Conservation (phyloP, 2,888 invertebrate genomes). For the Drepanosiphum platanoidis region DNA sequence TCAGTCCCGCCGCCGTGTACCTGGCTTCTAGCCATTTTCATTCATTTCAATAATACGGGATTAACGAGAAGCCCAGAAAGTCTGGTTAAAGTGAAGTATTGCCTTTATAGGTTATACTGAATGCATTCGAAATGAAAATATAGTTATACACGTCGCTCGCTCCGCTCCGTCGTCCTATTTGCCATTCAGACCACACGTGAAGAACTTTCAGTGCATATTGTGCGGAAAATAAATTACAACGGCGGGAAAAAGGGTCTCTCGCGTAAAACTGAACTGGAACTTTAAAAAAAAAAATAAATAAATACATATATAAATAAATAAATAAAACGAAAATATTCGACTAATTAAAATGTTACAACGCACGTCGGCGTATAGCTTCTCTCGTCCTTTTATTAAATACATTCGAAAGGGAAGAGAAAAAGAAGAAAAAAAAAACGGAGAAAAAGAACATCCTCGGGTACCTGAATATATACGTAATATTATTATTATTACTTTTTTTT, state of each 20-base stretch:
- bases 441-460: neutral
- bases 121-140: constrained; percentile 52
- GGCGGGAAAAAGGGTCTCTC: neutral
- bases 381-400: neutral
- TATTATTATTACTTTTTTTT: neutral
- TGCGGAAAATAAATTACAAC: constrained; percentile 25
- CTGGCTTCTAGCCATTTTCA: constrained; percentile 45
- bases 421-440: neutral
- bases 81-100: constrained; percentile 46
- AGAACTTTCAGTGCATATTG: constrained; percentile 36
- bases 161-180: constrained; percentile 11
- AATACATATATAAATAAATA: too few relatives aligned
- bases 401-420: neutral
- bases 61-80: constrained; percentile 51
- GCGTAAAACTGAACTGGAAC: neutral
- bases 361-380: neutral
- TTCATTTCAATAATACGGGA: constrained; percentile 53
- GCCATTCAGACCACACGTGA: constrained; percentile 39
- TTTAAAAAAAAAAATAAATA: neutral
- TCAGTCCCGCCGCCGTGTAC: neutral
- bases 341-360: constrained; percentile 45
- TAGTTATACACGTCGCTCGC: too few relatives aligned
- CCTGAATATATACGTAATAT: too few relatives aligned
- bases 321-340: constrained; percentile 12
- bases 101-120: constrained; percentile 26